phyloP scores from a whole-genome alignment of 2,888 invertebrate species.

The Falcaria lacertinaria region DNA sequence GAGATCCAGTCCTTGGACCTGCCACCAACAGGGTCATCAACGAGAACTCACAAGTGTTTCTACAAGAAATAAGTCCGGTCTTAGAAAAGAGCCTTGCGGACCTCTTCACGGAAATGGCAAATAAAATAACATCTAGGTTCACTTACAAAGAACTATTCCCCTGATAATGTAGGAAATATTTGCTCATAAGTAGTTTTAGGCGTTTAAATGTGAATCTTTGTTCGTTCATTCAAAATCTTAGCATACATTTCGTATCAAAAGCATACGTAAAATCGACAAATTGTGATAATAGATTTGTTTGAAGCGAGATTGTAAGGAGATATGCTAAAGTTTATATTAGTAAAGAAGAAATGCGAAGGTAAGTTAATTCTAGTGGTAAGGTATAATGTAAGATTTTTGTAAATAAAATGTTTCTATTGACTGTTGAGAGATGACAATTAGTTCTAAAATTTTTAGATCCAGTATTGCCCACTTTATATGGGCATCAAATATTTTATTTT shows the following conservation, averaged over 20 bases:
- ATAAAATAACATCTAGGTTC: conserved; percentile 83
- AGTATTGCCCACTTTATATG: no score
- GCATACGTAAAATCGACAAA: conserved; percentile 18
- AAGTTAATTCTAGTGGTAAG: not conserved
- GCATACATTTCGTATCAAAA: conserved; percentile 5
- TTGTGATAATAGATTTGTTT: conserved; percentile 13
- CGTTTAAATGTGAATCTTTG: conserved; percentile 11
- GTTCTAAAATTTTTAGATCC: no score
- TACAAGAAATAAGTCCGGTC: conserved; percentile 84
- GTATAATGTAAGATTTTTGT: not conserved
- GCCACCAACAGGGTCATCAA: conserved; percentile 84
- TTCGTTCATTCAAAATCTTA: conserved; percentile 1
- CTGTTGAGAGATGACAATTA: not conserved
- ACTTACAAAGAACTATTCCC: conserved; percentile 86
- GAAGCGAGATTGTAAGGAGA: not conserved
- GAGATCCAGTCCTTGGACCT: conserved; percentile 82
- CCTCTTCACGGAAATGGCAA: conserved; percentile 84
- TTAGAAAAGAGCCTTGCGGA: conserved; percentile 82
- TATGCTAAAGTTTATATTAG: not conserved
- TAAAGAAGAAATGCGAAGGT: not conserved
- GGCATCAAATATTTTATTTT: no score
- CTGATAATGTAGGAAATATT: conserved; percentile 28
- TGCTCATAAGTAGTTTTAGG: conserved; percentile 8
- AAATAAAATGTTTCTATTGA: not conserved
- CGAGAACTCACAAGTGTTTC: conserved; percentile 82